phyloP scores from a whole-genome alignment of 2,113 vertebrate genomes.

The Rhineura floridana region DNA sequence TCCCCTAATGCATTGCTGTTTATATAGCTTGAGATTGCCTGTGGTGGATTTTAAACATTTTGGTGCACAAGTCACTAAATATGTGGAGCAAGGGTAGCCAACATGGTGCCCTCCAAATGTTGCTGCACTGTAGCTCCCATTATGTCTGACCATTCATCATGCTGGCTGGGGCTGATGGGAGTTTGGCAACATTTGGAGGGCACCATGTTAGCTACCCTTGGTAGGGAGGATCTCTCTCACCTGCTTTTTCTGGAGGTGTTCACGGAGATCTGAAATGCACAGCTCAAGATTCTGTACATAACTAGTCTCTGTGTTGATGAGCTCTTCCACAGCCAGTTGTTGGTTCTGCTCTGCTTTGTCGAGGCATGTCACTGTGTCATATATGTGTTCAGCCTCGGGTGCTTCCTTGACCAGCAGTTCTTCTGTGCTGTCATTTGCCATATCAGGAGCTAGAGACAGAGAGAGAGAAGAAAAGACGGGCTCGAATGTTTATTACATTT shows the following conservation, averaged over 20 bases:
- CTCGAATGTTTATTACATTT: neutral
- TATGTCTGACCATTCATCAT: too few relatives aligned
- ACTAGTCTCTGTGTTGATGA: slow-evolving; percentile 86
- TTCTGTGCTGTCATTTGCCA: slow-evolving; percentile 70
- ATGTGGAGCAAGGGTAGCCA: neutral
- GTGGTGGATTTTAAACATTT: neutral
- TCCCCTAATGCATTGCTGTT: neutral
- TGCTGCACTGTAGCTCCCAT: too few relatives aligned
- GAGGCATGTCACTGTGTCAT: slow-evolving; percentile 55
- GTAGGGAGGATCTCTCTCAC: slow-evolving; percentile 21
- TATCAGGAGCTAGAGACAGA: slow-evolving; percentile 49
- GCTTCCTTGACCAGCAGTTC: slow-evolving; percentile 16
- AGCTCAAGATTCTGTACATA: slow-evolving; percentile 83
- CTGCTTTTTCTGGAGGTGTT: slow-evolving; percentile 78
- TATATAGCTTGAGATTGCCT: neutral
- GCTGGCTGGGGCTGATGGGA: too few relatives aligned
- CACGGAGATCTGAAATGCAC: slow-evolving; percentile 79
- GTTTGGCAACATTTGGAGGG: too few relatives aligned
- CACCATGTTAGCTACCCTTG: too few relatives aligned
- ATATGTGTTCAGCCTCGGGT: slow-evolving; percentile 30
- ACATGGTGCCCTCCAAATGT: too few relatives aligned
- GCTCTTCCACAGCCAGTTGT: slow-evolving; percentile 82
- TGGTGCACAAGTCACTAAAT: neutral
- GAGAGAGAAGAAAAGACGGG: slow-evolving; percentile 18
- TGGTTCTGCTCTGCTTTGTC: slow-evolving; percentile 79